phyloP scores from a whole-genome alignment of 2,797 vertebrate species.

The Australoheros facetus region DNA sequence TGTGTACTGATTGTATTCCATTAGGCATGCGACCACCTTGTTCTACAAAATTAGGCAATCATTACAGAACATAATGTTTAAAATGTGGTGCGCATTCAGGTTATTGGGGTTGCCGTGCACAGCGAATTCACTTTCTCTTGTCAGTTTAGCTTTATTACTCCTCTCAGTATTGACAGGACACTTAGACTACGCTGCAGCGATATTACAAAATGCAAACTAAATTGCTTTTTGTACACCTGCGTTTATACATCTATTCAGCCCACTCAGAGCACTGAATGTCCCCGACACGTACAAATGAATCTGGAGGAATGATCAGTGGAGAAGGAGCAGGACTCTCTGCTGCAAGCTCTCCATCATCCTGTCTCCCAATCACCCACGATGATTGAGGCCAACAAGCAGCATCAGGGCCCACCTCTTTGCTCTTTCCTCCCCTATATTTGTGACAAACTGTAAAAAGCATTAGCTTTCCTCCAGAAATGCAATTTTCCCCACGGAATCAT shows the following conservation, averaged over 20 bases:
- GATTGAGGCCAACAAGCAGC: slow-evolving; percentile 73
- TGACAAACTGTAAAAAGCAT: slow-evolving; percentile 58
- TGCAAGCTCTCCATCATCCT: slow-evolving; percentile 49
- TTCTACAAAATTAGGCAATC: slow-evolving; percentile 43
- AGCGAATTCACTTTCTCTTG: slow-evolving; percentile 8
- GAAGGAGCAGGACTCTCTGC: slow-evolving; percentile 18
- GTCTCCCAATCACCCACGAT: slow-evolving; percentile 60
- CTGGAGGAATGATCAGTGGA: slow-evolving; percentile 3
- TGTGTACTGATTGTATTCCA: slow-evolving; percentile 26
- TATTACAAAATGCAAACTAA: slow-evolving; percentile 21
- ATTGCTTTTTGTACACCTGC: slow-evolving; percentile 24
- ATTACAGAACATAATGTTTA: slow-evolving; percentile 42
- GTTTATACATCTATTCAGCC: slow-evolving; percentile 4
- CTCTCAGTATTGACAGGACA: slow-evolving; percentile 30
- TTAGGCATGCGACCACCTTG: slow-evolving; percentile 34
- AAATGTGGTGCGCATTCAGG: slow-evolving; percentile 23
- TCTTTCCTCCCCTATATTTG: slow-evolving; percentile 50
- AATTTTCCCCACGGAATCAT: slow-evolving; percentile 36
- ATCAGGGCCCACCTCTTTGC: slow-evolving; percentile 38
- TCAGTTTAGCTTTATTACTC: slow-evolving; percentile 38
- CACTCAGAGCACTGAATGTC: slow-evolving; percentile 3
- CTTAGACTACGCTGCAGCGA: slow-evolving; percentile 3
- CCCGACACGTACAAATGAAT: slow-evolving; percentile 57
- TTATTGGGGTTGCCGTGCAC: slow-evolving; percentile 17
- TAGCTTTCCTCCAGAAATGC: slow-evolving; percentile 45